Base-by-base conservation (phyloP, 2,797 vertebrate species). In the Spondyliosoma cantharus region DNA sequence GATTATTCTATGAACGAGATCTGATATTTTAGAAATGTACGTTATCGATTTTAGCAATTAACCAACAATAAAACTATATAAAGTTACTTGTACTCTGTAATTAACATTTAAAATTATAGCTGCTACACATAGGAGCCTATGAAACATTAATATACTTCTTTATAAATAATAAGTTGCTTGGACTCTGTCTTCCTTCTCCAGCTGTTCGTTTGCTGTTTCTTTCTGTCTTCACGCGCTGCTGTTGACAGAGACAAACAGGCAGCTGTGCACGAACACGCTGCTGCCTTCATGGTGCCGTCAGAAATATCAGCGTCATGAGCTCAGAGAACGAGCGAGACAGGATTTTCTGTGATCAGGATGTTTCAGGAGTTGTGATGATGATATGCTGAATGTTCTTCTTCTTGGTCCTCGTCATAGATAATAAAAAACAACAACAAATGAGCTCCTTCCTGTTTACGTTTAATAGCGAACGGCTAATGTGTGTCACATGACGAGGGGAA, bases 401-500 rank as follows among this genome's bases (percentile, higher is more conserved):
- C n/a, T n/a, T 0, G 43, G 20, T 54, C 11, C 37, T 19, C 70
- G 76, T 50, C 32, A 71, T 46, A 62, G 32, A 49, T 60, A 15
- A 57, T 56, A 5, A 64, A 64, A 37, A 7, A 32, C 50, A 25
- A 37, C 7, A n/a, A 46, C 48, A 67, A 61, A 66, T 22, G 3
- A 61, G 19, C 43, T 3, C 17, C 27, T 78, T 81, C 74, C 32
- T 74, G 77, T 81, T 76, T 74, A 66, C 42, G 42, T 75, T 80
- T 63, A 46, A 76, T 8, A 48, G 48, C 49, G 3, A 49, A 25
- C 4, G 20, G 24, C 57, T 62, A 63, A 67, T 76, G 58, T 45
- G 0, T 0, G 32, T n/a, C 45, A 62, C 53, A 19, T 43, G 24
- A 50, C 0, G 6, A n/a, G 20, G 12, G 37, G 46, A 25, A 19